Conservation (phyloP, 2,888 invertebrate species). For the Ecdyonurus torrentis region DNA sequence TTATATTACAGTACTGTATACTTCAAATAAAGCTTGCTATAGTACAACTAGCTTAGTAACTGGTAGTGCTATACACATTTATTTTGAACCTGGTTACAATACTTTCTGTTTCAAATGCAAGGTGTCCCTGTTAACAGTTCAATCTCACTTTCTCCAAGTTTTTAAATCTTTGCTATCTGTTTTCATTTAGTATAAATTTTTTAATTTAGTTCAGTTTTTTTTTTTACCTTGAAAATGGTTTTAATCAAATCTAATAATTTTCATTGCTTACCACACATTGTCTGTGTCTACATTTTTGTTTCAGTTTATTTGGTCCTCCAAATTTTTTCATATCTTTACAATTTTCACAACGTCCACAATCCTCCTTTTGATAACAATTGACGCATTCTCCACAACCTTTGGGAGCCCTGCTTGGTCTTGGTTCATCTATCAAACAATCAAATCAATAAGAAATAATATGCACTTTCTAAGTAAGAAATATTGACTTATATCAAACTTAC, state of each 20-base stretch:
- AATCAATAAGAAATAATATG: background rate
- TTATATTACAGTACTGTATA: too few species aligned
- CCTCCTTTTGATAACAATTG: conserved; percentile 49
- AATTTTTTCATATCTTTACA: conserved; percentile 38
- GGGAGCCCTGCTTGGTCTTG: conserved; percentile 13
- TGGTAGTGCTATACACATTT: too few species aligned
- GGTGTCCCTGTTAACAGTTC: too few species aligned
- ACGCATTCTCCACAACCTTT: conserved; percentile 58
- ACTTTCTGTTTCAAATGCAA: too few species aligned
- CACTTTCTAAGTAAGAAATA: background rate
- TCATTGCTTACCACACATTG: conserved; percentile 18
- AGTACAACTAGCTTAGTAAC: too few species aligned
- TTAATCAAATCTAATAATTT: background rate
- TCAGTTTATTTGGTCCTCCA: conserved; percentile 30
- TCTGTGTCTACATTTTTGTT: conserved; percentile 26
- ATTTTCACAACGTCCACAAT: conserved; percentile 52
- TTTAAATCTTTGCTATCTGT: too few species aligned
- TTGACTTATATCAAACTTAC: conserved; percentile 6
- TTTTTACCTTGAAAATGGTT: too few species aligned
- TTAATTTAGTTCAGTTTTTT: too few species aligned
- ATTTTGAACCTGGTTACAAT: too few species aligned
- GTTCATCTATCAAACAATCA: background rate
- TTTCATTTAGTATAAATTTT: too few species aligned
- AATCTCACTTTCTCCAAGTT: too few species aligned
- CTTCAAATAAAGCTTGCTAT: too few species aligned